A percentile compares a stretch with the other conserved stretches of the same genome.
phyloP scores from a whole-genome alignment of 1,140 invertebrate genomes.

The Procambarus clarkii region DNA sequence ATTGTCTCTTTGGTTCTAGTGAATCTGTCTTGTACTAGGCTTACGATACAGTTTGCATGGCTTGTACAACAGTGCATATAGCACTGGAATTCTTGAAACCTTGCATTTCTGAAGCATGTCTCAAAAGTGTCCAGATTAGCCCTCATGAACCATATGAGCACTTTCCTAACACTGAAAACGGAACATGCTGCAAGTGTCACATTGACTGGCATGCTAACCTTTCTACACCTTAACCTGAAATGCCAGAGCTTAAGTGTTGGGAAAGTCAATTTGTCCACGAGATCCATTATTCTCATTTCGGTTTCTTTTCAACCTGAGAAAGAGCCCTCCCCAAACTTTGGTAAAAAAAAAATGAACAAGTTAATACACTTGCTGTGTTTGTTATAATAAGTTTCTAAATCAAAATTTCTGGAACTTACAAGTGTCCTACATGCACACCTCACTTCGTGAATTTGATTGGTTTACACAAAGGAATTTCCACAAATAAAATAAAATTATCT shows the following conservation, averaged over 20 bases:
- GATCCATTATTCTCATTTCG: background rate
- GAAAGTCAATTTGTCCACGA: background rate
- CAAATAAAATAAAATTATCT: too few species aligned
- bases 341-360: background rate
- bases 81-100: background rate
- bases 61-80: conserved; percentile 6
- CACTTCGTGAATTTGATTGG: background rate
- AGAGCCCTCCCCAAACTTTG: background rate
- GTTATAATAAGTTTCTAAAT: background rate
- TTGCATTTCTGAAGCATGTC: background rate
- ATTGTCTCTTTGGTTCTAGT: conserved; percentile 64
- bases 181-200: background rate
- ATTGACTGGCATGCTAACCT: background rate
- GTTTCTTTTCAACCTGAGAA: background rate
- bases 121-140: background rate
- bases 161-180: background rate
- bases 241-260: background rate
- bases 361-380: background rate
- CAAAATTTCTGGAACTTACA: background rate
- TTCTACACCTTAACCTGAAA: background rate
- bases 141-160: conserved; percentile 1
- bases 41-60: conserved; percentile 56
- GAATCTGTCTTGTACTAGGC: conserved; percentile 58
- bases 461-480: too few species aligned
- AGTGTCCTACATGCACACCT: background rate